These are phyloP conservation scores for Hypomecis atomaria DNA, from an alignment of 2,888 invertebrate species.

Conservation along the genomic window DNA sequence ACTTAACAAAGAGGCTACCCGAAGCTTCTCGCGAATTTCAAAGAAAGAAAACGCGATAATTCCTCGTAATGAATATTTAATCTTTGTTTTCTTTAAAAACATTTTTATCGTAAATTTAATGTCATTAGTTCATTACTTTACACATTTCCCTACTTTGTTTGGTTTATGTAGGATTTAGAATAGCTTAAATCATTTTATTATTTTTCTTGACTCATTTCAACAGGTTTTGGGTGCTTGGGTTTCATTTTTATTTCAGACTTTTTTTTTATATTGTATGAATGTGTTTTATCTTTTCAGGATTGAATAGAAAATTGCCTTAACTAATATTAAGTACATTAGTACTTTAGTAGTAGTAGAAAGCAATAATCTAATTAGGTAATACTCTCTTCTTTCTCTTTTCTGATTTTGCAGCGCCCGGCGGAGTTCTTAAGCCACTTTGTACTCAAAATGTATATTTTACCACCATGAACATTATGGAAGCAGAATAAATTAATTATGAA, in stretches of 20 bases:
- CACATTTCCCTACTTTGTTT: conserved; percentile 65
- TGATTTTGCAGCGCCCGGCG: no score
- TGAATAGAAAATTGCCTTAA: no score
- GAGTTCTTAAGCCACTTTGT: no score
- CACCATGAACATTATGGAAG: no score
- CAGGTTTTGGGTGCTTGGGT: background rate
- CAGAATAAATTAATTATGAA: no score
- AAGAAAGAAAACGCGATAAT: conserved; percentile 67
- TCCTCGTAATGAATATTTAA: conserved; percentile 78
- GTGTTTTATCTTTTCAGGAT: no score
- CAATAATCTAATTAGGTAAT: no score
- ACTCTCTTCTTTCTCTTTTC: no score
- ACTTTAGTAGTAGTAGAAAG: no score
- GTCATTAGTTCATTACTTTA: conserved; percentile 73
- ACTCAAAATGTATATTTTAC: no score
- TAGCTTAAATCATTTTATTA: conserved; percentile 36
- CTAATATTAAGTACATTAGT: no score
- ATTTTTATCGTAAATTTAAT: conserved; percentile 65
- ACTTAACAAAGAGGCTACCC: conserved; percentile 53
- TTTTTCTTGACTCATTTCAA: conserved; percentile 1
- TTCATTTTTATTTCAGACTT: background rate
- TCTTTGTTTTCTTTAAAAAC: conserved; percentile 67
- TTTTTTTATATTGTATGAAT: no score
- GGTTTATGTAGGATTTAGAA: conserved; percentile 40
- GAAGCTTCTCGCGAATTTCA: conserved; percentile 55